Conservation (phyloP, 2,888 invertebrate genomes). For the Drosophila barbarae region DNA sequence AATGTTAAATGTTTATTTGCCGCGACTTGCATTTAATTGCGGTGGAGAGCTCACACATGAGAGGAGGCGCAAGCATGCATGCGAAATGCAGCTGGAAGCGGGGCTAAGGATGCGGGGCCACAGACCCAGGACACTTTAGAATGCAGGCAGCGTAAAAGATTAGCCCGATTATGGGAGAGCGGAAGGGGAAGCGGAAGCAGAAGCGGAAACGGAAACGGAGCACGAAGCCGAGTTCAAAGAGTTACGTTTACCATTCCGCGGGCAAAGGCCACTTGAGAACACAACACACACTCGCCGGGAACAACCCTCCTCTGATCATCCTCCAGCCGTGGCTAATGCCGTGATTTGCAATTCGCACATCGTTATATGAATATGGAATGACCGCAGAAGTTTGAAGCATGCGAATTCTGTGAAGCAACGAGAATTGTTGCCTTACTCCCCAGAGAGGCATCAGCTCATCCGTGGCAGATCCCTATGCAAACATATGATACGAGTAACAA, state of each 20-base stretch:
- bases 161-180: constrained; percentile 65
- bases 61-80: constrained; percentile 55
- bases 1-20: constrained; percentile 17
- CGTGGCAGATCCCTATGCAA: neutral
- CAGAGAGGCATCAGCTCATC: neutral
- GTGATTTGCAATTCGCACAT: constrained; percentile 67
- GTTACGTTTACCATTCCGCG: constrained; percentile 31
- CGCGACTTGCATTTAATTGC: constrained; percentile 40
- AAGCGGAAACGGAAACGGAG: constrained; percentile 47
- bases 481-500: neutral
- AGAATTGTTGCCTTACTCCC: neutral
- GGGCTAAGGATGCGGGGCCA: neutral
- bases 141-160: constrained; percentile 78
- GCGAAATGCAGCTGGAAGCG: constrained; percentile 38
- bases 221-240: constrained; percentile 63
- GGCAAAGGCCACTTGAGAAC: constrained; percentile 48
- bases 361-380: constrained; percentile 63
- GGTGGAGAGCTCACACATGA: constrained; percentile 30
- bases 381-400: neutral
- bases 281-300: constrained; percentile 12
- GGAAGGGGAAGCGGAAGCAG: neutral
- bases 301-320: neutral
- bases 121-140: constrained; percentile 62
- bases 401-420: neutral
- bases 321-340: constrained; percentile 18